Evolutionary conservation across 2,888 invertebrate genomes (phyloP).

Genomic region (Chromoteleia sp.): DNA sequence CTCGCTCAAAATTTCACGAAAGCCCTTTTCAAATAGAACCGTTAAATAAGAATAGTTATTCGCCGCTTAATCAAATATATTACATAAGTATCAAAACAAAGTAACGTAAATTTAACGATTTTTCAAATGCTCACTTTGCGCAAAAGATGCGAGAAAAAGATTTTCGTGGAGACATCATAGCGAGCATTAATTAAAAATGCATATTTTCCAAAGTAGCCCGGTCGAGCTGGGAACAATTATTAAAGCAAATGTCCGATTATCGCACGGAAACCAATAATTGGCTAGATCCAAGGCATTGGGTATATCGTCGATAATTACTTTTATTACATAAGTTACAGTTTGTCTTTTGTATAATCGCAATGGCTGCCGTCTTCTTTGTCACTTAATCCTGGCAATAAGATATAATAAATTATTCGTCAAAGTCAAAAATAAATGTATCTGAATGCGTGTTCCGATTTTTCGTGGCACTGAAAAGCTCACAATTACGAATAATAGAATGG

Average conservation of each 20-base stretch:
- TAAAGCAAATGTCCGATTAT: conserved; percentile 51
- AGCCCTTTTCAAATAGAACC: not conserved
- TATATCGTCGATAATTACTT: conserved; percentile 73
- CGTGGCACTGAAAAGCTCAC: conserved; percentile 59
- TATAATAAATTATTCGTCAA: conserved; percentile 49
- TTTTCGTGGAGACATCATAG: not conserved
- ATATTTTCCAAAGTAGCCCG: conserved; percentile 55
- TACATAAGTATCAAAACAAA: conserved; percentile 18
- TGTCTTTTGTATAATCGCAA: conserved; percentile 71
- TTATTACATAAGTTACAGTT: conserved; percentile 75
- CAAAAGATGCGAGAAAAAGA: conserved; percentile 1
- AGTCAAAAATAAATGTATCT: conserved; percentile 48
- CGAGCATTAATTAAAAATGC: conserved; percentile 41
- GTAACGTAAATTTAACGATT: not conserved
- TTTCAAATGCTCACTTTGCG: not conserved
- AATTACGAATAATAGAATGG: conserved; percentile 30
- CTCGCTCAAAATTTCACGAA: conserved; percentile 8
- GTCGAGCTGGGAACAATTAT: conserved; percentile 47
- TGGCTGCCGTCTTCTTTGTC: conserved; percentile 71
- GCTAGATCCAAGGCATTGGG: conserved; percentile 80
- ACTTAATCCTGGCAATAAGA: conserved; percentile 56
- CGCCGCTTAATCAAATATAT: conserved; percentile 13
- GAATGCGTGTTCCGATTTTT: conserved; percentile 36
- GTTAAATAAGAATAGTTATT: not conserved
- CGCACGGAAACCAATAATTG: conserved; percentile 71